Evolutionary conservation across 2,797 vertebrate species (phyloP).

Genomic region (Pseudochromis fuscus): DNA sequence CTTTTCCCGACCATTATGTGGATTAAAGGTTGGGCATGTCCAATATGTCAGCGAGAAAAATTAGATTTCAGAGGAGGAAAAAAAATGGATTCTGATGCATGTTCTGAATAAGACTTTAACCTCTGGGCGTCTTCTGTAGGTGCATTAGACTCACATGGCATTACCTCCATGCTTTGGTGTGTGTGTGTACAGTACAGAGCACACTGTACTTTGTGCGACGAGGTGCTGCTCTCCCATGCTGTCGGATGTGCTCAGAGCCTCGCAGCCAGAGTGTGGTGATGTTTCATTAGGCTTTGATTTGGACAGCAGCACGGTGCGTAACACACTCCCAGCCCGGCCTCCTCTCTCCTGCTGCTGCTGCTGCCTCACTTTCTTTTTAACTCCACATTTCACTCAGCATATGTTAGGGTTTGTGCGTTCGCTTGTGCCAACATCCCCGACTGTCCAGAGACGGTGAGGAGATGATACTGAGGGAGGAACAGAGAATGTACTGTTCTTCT

Average conservation of each 20-base stretch:
- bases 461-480: not conserved
- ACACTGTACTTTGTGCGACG: too few relatives aligned
- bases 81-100: constrained; percentile 33
- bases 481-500: too few relatives aligned
- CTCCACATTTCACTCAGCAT: not conserved
- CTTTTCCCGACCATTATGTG: constrained; percentile 35
- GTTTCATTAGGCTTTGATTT: constrained; percentile 55
- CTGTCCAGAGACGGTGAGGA: not conserved
- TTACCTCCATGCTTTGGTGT: not conserved
- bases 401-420: not conserved
- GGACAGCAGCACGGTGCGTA: constrained; percentile 47
- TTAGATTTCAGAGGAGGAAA: constrained; percentile 27
- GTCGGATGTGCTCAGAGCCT: constrained; percentile 52
- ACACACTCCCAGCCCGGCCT: constrained; percentile 41
- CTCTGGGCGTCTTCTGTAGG: constrained; percentile 9
- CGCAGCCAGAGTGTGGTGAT: constrained; percentile 23
- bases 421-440: not conserved
- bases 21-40: constrained; percentile 56
- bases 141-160: not conserved
- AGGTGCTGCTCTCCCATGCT: constrained; percentile 37
- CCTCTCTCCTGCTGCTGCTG: constrained; percentile 15
- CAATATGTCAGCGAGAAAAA: constrained; percentile 51
- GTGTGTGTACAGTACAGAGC: not conserved
- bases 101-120: constrained; percentile 16
- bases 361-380: constrained; percentile 23